Evolutionary conservation across 2,797 vertebrate genomes (phyloP), one percentile per base, ranked within the genome.

Genomic region (Uromys caudimaculatus): DNA sequence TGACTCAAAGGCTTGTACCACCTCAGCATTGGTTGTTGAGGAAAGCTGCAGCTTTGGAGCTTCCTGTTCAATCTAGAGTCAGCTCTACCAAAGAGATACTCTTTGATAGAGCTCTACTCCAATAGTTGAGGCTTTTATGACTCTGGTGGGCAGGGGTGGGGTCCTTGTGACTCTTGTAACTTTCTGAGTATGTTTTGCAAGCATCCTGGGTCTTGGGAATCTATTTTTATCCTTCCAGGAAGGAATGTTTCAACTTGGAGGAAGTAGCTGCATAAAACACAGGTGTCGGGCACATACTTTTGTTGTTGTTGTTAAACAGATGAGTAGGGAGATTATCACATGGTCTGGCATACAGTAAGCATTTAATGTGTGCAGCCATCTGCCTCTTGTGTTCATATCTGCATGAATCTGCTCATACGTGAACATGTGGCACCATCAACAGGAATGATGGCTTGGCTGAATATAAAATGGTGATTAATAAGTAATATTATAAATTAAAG

Each of bases 401-500:
- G 9, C 50, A 27, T 67, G n/a, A 8, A 4, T 73, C 38, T 50
- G 77, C 35, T 86, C n/a, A 17, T 3, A 3, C 1, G 12, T 10
- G 71, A 41, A 38, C 54, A 47, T 0, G 6, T 58, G 91, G 47
- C 93, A 62, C 41, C n/a, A 27, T 60, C 84, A 64, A 16, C n/a
- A 83, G 38, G 77, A 64, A 47, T n/a, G 75, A 83, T 2, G 76
- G 47, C 38, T 71, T 76, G 60, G 62, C 71, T 73, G 83, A n/a
- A n/a, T 56, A 21, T 71, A 69, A 87, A 7, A 60, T 79, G 60
- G 41, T 73, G 78, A 79, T 89, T 77, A 92, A 97, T 92, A 94
- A 96, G 93, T 97, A 97, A 95, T 86, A 95, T 95, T 97, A 97
- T 92, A 96, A 96, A 52, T 69, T 52, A 69, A 86, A 52, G 95